Percentiles rank a stretch among this genome's conserved stretches.
Conservation (phyloP, 1,140 invertebrate genomes). For the Maconellicoccus hirsutus region DNA sequence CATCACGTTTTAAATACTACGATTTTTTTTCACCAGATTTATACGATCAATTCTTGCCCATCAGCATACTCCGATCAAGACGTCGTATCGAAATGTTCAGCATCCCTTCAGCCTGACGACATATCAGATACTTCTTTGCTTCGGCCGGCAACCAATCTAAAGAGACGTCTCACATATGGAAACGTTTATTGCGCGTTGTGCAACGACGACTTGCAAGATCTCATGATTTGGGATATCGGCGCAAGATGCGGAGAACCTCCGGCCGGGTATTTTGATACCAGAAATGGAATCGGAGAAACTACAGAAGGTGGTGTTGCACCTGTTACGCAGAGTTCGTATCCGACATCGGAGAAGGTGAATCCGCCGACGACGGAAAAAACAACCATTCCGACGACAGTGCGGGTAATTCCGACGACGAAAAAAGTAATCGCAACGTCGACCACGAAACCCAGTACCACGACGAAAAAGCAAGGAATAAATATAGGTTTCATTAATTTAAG, state of each 20-base stretch:
- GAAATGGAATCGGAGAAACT: neutral
- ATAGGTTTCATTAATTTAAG: too few species aligned
- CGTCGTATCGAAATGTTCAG: constrained; percentile 28
- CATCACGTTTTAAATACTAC: too few species aligned
- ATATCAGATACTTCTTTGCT: constrained; percentile 35
- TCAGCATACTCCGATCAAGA: neutral
- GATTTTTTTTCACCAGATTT: neutral
- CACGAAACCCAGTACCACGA: too few species aligned
- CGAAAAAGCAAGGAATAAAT: too few species aligned
- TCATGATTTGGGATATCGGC: neutral
- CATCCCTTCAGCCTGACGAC: constrained; percentile 29
- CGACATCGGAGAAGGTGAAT: too few species aligned
- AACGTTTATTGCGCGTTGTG: constrained; percentile 46
- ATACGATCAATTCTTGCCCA: neutral
- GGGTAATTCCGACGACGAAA: too few species aligned
- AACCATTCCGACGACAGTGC: too few species aligned
- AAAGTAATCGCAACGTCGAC: too few species aligned
- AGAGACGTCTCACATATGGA: constrained; percentile 40
- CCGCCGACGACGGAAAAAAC: too few species aligned
- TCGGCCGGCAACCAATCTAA: constrained; percentile 38
- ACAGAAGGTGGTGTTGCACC: too few species aligned
- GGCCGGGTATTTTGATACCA: neutral
- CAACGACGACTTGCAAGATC: constrained; percentile 34
- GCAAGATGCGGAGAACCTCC: neutral
- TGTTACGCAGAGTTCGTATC: too few species aligned